Evolutionary conservation across 2,888 invertebrate genomes (phyloP), one percentile per base, ranked within the genome.

Genomic region (Caenorhabditis becei): DNA sequence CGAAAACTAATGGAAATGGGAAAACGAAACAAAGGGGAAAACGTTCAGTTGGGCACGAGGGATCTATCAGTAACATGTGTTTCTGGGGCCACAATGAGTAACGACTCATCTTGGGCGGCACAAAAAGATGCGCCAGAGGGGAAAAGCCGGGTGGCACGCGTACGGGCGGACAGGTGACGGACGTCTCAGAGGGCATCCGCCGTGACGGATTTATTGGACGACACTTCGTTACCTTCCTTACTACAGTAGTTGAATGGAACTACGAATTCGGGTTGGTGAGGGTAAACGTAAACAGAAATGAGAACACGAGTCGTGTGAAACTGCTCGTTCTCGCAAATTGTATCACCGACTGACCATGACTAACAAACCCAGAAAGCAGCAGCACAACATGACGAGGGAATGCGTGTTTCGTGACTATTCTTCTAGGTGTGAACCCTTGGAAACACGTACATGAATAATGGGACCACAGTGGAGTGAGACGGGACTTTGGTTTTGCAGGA

Each of bases 131-230:
- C 41, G 66, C 44, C 23, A 41, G 66, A 44, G 41, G 32, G n/a
- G n/a, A 20, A 37, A 37, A 65, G 65, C 59, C 59, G 69, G 59
- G 59, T 49, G 59, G 69, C 66, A 66, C 18, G 23, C 24, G 58
- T 23, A 18, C 18, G 41, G n/a, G 18, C n/a, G 18, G 67, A 67
- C 67, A 67, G 67, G 67, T 67, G 67, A 67, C 67, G 44, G 44
- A 20, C 20, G 7, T 65, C 37, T 63, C 54, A 32, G 37, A 44
- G 41, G 54, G 28, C 56, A 47, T 54, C 65, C 49, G 49, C 3
- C 18, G 26, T 67, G 69, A 69, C n/a, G 49, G 59, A 59, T 69
- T 69, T 69, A 69, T 69, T 49, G 58, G 16, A 8, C 35, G 11
- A 1, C n/a, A 32, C 18, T 35, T 54, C 54, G 28, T 28, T 28